Percentiles rank a stretch among this genome's conserved stretches.
phyloP scores from a whole-genome alignment of 2,797 vertebrate species.

The Hyperoplus lanceolatus region DNA sequence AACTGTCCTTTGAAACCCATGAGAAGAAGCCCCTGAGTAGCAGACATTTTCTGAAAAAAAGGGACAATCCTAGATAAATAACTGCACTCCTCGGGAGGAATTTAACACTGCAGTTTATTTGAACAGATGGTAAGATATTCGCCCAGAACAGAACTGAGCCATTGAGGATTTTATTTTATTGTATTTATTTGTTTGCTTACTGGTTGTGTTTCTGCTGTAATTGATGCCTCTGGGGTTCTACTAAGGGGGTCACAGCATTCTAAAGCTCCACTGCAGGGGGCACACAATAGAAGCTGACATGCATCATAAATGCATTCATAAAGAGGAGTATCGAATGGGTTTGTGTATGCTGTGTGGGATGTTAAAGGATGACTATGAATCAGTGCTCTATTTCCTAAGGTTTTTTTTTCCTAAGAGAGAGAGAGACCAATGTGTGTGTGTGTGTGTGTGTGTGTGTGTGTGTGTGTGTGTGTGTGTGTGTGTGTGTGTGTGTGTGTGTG shows the following conservation, averaged over 20 bases:
- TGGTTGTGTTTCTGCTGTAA: constrained; percentile 32
- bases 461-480: constrained; percentile 15
- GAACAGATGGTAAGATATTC: constrained; percentile 40
- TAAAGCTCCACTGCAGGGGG: constrained; percentile 28
- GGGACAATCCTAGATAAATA: constrained; percentile 40
- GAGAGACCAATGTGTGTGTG: not conserved
- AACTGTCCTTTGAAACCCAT: constrained; percentile 53
- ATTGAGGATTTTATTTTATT: constrained; percentile 9
- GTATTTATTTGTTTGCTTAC: not conserved
- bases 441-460: constrained; percentile 22
- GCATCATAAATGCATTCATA: constrained; percentile 18
- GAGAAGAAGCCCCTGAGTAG: constrained; percentile 22
- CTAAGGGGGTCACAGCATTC: constrained; percentile 38
- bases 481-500: constrained; percentile 13
- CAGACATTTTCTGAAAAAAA: constrained; percentile 12
- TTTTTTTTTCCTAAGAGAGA: constrained; percentile 33
- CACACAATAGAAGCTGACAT: constrained; percentile 27
- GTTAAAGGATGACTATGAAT: constrained; percentile 39
- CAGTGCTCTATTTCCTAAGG: constrained; percentile 47
- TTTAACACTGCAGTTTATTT: constrained; percentile 34
- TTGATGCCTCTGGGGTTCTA: constrained; percentile 37
- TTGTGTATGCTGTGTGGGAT: constrained; percentile 6
- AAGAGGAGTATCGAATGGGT: not conserved
- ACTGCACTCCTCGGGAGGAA: constrained; percentile 25
- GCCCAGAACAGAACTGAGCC: constrained; percentile 26